These are phyloP conservation scores for Ataeniobius toweri DNA, from an alignment of 2,797 vertebrate genomes.

Conservation along the genomic window DNA sequence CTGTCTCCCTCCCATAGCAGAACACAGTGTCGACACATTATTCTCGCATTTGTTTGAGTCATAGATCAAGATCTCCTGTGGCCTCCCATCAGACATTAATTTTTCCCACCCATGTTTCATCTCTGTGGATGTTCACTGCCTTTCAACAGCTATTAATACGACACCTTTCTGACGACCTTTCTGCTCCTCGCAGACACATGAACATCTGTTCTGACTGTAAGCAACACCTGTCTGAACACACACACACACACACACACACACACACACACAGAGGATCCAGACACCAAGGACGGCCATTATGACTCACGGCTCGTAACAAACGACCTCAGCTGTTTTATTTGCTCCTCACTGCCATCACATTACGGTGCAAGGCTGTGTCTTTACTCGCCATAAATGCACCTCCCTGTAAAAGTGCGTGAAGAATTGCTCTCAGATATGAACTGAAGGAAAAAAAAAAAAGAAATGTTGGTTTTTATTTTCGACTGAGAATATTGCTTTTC, in stretches of 20 bases:
- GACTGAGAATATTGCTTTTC: constrained; percentile 61
- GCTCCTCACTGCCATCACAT: constrained; percentile 52
- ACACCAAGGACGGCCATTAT: not conserved
- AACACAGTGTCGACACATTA: constrained; percentile 20
- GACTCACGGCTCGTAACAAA: constrained; percentile 45
- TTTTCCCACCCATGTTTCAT: constrained; percentile 4
- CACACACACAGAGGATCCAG: not conserved
- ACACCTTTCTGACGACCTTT: not conserved
- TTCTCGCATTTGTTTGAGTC: constrained; percentile 30
- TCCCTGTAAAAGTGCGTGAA: constrained; percentile 43
- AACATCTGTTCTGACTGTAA: constrained; percentile 12
- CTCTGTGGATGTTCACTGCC: constrained; percentile 11
- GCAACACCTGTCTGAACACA: not conserved
- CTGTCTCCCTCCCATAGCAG: not conserved
- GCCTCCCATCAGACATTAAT: constrained; percentile 29
- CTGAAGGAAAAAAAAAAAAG: constrained; percentile 45
- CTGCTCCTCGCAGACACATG: not conserved
- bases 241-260: not conserved
- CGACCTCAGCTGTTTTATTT: constrained; percentile 42
- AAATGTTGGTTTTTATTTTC: constrained; percentile 47
- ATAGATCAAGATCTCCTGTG: constrained; percentile 30
- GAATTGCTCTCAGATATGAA: constrained; percentile 71
- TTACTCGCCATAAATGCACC: constrained; percentile 37
- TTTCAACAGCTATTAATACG: constrained; percentile 32
- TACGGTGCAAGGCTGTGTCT: constrained; percentile 36